Evolutionary conservation across 2,113 vertebrate genomes (phyloP).

Genomic region (Irena cyanogastra): DNA sequence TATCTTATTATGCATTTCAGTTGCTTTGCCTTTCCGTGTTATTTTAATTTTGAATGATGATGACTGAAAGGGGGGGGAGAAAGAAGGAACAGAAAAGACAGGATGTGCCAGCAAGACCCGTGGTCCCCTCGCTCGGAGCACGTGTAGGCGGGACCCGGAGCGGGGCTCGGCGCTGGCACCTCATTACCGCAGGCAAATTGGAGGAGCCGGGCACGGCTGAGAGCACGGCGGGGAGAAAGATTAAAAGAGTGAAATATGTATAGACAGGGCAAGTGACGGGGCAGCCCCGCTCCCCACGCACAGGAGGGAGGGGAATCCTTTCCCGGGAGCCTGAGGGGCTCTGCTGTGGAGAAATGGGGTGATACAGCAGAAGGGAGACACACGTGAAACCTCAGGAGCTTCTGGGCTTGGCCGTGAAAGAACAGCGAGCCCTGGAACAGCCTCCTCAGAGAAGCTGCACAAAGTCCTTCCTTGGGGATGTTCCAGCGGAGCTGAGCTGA

Average conservation of each 20-base stretch:
- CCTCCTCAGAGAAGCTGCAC: background rate
- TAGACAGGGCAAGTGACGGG: background rate
- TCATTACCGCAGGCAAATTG: constrained; percentile 40
- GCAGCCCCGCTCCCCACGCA: fast-evolving
- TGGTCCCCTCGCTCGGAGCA: fast-evolving
- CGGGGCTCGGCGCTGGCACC: background rate
- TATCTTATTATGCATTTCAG: constrained; percentile 64
- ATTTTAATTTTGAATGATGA: constrained; percentile 66
- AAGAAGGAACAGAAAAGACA: background rate
- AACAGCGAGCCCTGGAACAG: background rate
- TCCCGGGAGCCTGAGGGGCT: background rate
- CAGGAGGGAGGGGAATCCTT: background rate
- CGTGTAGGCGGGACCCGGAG: background rate
- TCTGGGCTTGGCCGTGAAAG: background rate
- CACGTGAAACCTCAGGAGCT: background rate
- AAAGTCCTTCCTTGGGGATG: background rate
- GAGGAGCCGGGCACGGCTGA: background rate
- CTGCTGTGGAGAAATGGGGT: background rate
- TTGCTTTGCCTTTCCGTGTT: constrained; percentile 54
- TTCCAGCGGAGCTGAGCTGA: background rate
- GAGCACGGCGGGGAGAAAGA: background rate
- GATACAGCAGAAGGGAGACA: background rate
- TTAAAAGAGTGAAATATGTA: constrained; percentile 15
- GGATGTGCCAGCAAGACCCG: background rate
- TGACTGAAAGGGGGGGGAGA: background rate